phyloP scores from a whole-genome alignment of 2,113 vertebrate species.

The Hypanus sabinus region DNA sequence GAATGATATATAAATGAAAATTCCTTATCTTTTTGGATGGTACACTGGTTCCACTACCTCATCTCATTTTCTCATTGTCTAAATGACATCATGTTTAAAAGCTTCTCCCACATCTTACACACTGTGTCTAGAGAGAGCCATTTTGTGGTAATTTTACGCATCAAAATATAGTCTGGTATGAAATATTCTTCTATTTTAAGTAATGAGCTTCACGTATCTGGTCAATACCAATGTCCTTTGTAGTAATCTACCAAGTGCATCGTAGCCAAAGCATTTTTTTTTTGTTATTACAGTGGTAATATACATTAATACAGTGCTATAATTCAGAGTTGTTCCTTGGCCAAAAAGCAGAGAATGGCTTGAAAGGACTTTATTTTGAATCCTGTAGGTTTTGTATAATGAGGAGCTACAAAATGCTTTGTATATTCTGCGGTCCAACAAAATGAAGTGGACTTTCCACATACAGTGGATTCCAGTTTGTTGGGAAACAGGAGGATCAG shows the following conservation, averaged over 20 bases:
- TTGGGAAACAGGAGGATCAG: too few species aligned
- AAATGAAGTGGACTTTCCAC: not conserved
- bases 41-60: not conserved
- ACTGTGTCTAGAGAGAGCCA: not conserved
- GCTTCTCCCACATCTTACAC: not conserved
- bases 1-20: not conserved
- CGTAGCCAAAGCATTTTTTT: too few species aligned
- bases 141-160: not conserved
- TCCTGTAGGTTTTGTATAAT: not conserved
- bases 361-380: too few species aligned
- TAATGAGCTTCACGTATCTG: too few species aligned
- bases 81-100: not conserved
- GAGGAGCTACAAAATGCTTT: not conserved
- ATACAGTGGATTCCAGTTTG: too few species aligned
- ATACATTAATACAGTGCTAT: too few species aligned
- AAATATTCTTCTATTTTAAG: not conserved
- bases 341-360: too few species aligned
- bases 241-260: too few species aligned
- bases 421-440: not conserved
- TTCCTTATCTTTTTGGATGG: not conserved
- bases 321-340: too few species aligned
- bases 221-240: too few species aligned
- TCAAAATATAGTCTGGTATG: not conserved
- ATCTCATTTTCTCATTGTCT: not conserved
- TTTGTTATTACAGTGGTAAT: too few species aligned